Conservation (phyloP, 2,113 vertebrate genomes). For the Theristicus caerulescens region DNA sequence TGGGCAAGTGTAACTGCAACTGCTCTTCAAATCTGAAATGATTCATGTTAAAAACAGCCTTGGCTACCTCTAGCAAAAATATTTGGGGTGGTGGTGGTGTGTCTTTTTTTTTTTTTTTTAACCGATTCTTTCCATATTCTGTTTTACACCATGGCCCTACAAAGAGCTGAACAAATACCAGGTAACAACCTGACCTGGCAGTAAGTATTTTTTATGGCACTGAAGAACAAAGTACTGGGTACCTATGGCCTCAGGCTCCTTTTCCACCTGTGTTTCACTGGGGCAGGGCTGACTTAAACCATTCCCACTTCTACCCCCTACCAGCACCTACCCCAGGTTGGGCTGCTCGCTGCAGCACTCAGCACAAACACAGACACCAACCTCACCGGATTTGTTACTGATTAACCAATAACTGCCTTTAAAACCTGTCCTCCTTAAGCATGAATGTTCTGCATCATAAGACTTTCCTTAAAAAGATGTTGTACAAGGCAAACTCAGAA, state of each 20-base stretch:
- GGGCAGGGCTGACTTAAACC: neutral
- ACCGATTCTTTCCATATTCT: neutral
- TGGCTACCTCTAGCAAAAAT: neutral
- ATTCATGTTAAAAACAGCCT: neutral
- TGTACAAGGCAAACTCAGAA: conserved; percentile 3
- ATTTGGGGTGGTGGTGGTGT: neutral
- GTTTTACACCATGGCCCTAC: neutral
- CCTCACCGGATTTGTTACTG: neutral
- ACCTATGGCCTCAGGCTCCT: neutral
- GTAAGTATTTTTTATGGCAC: neutral
- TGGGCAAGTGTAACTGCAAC: neutral
- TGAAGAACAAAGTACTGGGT: neutral
- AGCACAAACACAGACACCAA: neutral
- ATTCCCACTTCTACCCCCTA: neutral
- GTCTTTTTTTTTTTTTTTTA: neutral
- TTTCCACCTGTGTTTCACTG: neutral
- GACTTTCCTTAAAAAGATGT: neutral
- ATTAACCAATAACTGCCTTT: neutral
- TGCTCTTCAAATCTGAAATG: neutral
- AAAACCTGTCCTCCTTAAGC: neutral
- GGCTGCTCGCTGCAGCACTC: neutral
- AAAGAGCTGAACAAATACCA: neutral
- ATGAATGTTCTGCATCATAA: neutral
- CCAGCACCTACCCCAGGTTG: neutral
- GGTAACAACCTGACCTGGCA: neutral